Evolutionary conservation across 2,113 vertebrate genomes (phyloP), one percentile per base, ranked within the genome.

Genomic region (Corythoichthys haematopterus): DNA sequence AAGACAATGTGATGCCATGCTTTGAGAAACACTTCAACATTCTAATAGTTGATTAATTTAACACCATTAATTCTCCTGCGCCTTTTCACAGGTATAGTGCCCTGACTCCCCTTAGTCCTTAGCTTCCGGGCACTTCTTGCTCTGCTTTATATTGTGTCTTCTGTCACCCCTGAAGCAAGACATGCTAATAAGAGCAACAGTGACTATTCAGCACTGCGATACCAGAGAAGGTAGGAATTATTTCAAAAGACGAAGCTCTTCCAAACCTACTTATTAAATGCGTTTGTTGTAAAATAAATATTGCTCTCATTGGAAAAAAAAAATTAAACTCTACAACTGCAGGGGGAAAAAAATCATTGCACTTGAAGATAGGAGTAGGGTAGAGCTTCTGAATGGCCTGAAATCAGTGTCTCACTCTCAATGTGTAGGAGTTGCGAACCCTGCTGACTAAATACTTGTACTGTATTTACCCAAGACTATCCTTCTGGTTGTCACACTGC

Each of bases 61-160:
- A 52, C 53, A 20, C 59, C 38, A 59, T 70, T 45, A 61, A 47
- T 53, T 63, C 43, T 28, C 35, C 9, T 66, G 53, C 35, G 33
- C 45, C 64, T 74, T 45, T 50, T 64, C 47, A 62, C 71, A 82
- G 65, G 65, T 74, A 65, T 45, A 52, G 71, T 51, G 62, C 69
- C 65, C 55, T 37, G 68, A 1, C 75, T 74, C 46, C 57, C 77
- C 71, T 36, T 28, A 48, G 61, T 38, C 65, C 13, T 72, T 62
- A 63, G 15, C 38, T 68, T 71, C 60, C 70, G 38, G 66, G 59
- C 4, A 14, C 62, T 61, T 48, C 62, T 61, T 48, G 69, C 8
- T 75, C 80, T 86, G 79, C 63, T 68, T 81, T 72, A 53, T 62
- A 35, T 86, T 77, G 56, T 70, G 1, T 69, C 50, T 48, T 58